These are phyloP conservation scores for Umimayanthus chanpuru DNA, from an alignment of 92 coral and sea anemone species.

Conservation along the genomic window DNA sequence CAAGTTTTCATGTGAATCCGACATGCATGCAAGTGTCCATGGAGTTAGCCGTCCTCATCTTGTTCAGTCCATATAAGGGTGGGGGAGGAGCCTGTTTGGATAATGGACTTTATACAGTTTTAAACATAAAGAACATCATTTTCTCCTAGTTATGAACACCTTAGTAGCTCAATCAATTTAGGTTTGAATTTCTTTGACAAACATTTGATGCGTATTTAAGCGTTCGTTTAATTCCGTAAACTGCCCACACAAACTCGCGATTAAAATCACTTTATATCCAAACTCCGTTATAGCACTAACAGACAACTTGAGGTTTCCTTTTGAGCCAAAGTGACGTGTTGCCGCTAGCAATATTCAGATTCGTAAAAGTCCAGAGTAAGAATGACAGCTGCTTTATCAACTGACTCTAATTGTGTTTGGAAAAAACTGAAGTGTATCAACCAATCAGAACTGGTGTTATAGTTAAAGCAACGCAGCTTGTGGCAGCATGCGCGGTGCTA, in stretches of 20 bases:
- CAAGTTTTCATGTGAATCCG: too few relatives aligned
- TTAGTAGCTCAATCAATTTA: neutral
- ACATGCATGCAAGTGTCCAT: too few relatives aligned
- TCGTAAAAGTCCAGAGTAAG: neutral
- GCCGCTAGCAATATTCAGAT: conserved; percentile 27
- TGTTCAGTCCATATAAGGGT: neutral
- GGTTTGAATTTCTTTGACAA: neutral
- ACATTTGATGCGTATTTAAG: neutral
- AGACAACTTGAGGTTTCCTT: conserved; percentile 3
- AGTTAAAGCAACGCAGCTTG: conserved; percentile 41
- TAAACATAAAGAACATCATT: neutral
- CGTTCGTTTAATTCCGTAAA: neutral
- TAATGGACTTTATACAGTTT: neutral
- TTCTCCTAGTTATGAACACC: neutral
- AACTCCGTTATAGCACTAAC: neutral
- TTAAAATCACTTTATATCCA: neutral
- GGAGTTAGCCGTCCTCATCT: too few relatives aligned
- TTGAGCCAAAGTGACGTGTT: neutral
- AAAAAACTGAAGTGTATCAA: neutral
- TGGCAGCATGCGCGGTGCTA: conserved; percentile 39
- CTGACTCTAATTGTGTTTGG: neutral
- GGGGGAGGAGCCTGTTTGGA: too few relatives aligned
- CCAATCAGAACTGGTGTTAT: conserved; percentile 30
- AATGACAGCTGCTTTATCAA: conserved; percentile 27
- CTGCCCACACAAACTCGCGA: neutral